Conservation (phyloP, 2,888 invertebrate genomes). For the Aleiodes alternator region DNA sequence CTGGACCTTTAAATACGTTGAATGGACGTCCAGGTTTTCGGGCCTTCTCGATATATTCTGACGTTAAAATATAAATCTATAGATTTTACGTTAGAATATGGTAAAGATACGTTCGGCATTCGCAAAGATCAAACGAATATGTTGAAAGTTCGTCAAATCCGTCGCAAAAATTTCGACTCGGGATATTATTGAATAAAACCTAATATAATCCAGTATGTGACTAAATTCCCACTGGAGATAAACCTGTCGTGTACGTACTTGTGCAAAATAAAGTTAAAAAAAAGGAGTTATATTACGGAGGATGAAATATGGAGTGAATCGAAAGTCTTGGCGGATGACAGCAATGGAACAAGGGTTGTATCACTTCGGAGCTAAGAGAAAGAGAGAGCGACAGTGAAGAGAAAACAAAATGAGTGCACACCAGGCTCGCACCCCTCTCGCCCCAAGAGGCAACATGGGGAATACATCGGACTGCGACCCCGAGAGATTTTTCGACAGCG, state of each 20-base stretch:
- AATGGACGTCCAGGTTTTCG: too few relatives aligned
- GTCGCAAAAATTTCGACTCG: too few relatives aligned
- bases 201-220: slow-evolving; percentile 27
- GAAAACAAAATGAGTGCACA: slow-evolving; percentile 47
- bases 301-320: slow-evolving; percentile 67
- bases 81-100: too few relatives aligned
- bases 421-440: slow-evolving; percentile 31
- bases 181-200: slow-evolving; percentile 14
- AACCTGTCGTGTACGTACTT: slow-evolving; percentile 14
- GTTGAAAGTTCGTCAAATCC: too few relatives aligned
- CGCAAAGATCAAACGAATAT: too few relatives aligned
- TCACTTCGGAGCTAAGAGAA: slow-evolving; percentile 45
- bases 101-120: too few relatives aligned
- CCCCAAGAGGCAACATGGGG: slow-evolving; percentile 43
- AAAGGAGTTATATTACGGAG: slow-evolving; percentile 11
- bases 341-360: slow-evolving; percentile 47
- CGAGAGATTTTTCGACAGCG: slow-evolving; percentile 42
- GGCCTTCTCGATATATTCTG: too few relatives aligned
- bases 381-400: slow-evolving; percentile 44
- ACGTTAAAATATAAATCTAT: too few relatives aligned
- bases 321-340: slow-evolving; percentile 60
- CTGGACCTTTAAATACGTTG: too few relatives aligned
- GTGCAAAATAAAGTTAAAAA: not conserved
- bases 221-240: slow-evolving; percentile 30
- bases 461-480: slow-evolving; percentile 24